Base-by-base conservation (phyloP, 2,113 vertebrate genomes). In the Herpetotheres cachinnans region DNA sequence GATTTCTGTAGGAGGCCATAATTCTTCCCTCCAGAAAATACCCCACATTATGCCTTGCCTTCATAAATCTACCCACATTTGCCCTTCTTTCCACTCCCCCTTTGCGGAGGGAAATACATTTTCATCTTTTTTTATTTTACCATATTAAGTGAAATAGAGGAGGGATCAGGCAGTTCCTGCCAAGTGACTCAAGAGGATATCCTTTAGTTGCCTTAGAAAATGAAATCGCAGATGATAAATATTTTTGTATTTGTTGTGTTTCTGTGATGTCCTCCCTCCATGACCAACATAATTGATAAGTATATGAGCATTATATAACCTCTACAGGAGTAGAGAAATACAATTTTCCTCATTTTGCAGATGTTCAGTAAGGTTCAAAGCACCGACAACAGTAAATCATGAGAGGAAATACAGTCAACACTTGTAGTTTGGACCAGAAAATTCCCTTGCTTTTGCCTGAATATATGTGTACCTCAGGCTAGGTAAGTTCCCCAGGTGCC, bases 1-100 rank as follows among this genome's bases (percentile, higher is more conserved):
- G 27, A 61, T 91, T 97, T 82, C 65, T 84, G 62, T 72, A 89
- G 91, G 73, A 95, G 46, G 44, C 70, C 27, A 49, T 94, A 89
- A 82, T 78, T 93, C 89, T 89, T 91, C 62, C 24, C n/a, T 70
- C 72, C 76, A 78, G 78, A 86, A 91, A 89, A 89, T 19, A 62
- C 36, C 67, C 50, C 22, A 22, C 49, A 19, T 83, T 55, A 69
- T 65, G 49, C 49, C 49, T 72, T 82, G 19, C 24, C 85, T 90
- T 90, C 61, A 67, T 82, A 18, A 73, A 73, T 80, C 62, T 91
- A 69, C 62, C 30, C 46, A 63, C 4, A 2, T 84, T 78, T 66
- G 10, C 58, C 32, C 26, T 84, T 70, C 27, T 69, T 71, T 95
- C 9, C 29, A 16, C 15, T 74, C 30, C 11, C 17, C 36, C 32